These are phyloP conservation scores for Dipodomys stephensi DNA, from an alignment of 2,113 vertebrate genomes.

Conservation along the genomic window DNA sequence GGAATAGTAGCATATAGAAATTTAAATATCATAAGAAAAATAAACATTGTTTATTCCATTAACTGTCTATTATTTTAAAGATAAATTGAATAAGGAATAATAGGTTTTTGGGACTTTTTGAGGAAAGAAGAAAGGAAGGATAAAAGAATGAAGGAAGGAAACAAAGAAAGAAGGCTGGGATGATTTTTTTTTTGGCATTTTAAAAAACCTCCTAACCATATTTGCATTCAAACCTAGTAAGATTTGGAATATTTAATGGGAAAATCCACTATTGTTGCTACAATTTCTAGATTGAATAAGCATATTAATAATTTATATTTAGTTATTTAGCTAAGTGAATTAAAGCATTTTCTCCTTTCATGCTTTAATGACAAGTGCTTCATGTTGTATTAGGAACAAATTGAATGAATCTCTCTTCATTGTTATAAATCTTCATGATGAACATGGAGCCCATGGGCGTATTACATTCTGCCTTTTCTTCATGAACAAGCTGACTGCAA, in stretches of 20 bases:
- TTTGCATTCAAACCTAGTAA: not conserved
- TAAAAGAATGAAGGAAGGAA: not conserved
- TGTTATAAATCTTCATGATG: not conserved
- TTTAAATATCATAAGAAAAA: not conserved
- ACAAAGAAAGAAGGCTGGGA: not conserved
- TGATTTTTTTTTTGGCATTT: not conserved
- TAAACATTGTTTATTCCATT: not conserved
- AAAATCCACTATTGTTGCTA: not conserved
- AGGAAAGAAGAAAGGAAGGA: too few species aligned
- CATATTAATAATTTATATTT: not conserved
- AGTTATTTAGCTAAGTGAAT: constrained; percentile 16
- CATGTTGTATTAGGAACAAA: not conserved
- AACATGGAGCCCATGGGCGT: not conserved
- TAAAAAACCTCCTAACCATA: not conserved
- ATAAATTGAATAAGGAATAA: not conserved
- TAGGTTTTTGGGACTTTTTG: not conserved
- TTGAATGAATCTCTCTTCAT: not conserved
- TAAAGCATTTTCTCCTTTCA: constrained; percentile 16
- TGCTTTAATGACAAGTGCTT: constrained; percentile 11
- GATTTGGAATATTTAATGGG: not conserved
- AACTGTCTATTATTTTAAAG: not conserved
- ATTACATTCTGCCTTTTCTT: not conserved
- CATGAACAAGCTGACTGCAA: not conserved
- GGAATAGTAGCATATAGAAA: not conserved
- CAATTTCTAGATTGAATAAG: not conserved